phyloP scores from a whole-genome alignment of 2,113 vertebrate genomes.

The Cyprinodon variegatus region DNA sequence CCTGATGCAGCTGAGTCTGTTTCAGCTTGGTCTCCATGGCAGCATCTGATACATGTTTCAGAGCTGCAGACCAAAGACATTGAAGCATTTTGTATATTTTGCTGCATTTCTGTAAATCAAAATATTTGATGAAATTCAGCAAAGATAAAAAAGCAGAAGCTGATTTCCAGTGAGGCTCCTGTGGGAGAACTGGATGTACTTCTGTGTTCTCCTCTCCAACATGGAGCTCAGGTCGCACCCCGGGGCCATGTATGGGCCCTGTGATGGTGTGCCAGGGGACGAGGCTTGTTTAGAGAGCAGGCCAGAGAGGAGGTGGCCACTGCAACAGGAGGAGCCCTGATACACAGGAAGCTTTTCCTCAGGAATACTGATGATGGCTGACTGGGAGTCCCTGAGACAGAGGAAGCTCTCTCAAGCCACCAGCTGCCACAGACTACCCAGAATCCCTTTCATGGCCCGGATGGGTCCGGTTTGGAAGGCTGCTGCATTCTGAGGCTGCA shows the following conservation, averaged over 20 bases:
- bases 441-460: conserved; percentile 76
- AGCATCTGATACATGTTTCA: conserved; percentile 23
- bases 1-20: conserved; percentile 38
- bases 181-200: conserved; percentile 23
- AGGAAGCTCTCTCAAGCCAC: conserved; percentile 81
- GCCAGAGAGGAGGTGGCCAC: conserved; percentile 36
- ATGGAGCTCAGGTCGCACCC: conserved; percentile 43
- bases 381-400: conserved; percentile 69
- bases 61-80: background rate
- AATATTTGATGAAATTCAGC: conserved; percentile 36
- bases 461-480: conserved; percentile 60
- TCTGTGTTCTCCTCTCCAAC: conserved; percentile 29
- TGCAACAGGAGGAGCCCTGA: conserved; percentile 58
- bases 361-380: conserved; percentile 80
- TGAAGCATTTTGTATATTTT: background rate
- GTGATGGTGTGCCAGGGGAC: conserved; percentile 77
- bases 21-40: conserved; percentile 48
- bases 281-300: conserved; percentile 64
- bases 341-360: conserved; percentile 79
- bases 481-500: conserved; percentile 69
- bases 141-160: conserved; percentile 15
- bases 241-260: conserved; percentile 48
- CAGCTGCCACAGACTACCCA: conserved; percentile 79
- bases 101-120: conserved; percentile 4
- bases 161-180: conserved; percentile 30